Percentiles rank a stretch among this genome's conserved stretches.
Conservation (phyloP, 2,888 invertebrate genomes). For the Caenorhabditis doughertyi region DNA sequence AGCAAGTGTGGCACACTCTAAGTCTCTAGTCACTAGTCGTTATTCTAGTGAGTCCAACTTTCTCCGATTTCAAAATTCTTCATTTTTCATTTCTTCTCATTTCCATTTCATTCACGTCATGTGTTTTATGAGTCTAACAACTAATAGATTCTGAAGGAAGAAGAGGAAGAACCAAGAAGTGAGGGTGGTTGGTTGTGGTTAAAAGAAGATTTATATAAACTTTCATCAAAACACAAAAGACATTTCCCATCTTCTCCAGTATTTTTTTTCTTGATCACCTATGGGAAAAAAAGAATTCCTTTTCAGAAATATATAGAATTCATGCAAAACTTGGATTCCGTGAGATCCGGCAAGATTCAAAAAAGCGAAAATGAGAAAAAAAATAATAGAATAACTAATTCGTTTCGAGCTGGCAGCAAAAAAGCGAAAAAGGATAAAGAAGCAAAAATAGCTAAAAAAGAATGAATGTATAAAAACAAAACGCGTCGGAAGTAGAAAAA, state of each 20-base stretch:
- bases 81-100: constrained; percentile 33
- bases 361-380: constrained; percentile 5
- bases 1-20: constrained; percentile 31
- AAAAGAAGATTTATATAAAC: constrained; percentile 43
- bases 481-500: constrained; percentile 8
- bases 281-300: background rate
- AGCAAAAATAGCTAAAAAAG: constrained; percentile 6
- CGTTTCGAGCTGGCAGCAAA: constrained; percentile 1
- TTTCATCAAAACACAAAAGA: constrained; percentile 32
- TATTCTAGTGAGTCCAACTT: constrained; percentile 14
- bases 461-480: constrained; percentile 27
- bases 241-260: background rate
- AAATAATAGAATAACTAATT: constrained; percentile 26
- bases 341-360: no score
- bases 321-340: constrained; percentile 13
- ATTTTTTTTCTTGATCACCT: background rate
- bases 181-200: constrained; percentile 22
- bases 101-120: constrained; percentile 46
- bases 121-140: constrained; percentile 43
- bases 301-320: background rate
- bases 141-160: constrained; percentile 23
- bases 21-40: background rate
- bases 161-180: background rate
- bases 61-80: constrained; percentile 32
- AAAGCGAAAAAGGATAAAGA: constrained; percentile 5